phyloP scores from a whole-genome alignment of 2,888 invertebrate genomes.

The Parthenolecanium corni region DNA sequence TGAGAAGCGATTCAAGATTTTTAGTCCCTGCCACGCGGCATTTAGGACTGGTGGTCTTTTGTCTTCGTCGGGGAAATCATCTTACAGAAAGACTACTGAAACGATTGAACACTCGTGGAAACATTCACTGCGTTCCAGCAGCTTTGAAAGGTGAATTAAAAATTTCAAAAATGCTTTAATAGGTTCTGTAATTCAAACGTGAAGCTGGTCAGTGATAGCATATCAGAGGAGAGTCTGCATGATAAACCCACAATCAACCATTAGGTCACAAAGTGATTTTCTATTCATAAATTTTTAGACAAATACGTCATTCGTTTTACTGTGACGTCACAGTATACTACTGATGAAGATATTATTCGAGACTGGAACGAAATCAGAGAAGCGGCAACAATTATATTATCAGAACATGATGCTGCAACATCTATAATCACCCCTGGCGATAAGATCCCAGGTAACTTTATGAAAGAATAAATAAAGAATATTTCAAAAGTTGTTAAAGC shows the following conservation, averaged over 20 bases:
- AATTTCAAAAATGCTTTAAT: too few relatives aligned
- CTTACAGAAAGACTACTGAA: constrained; percentile 80
- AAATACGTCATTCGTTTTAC: constrained; percentile 87
- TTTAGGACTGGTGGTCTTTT: constrained; percentile 81
- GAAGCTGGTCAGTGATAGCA: too few relatives aligned
- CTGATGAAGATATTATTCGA: constrained; percentile 46
- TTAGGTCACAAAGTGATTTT: too few relatives aligned
- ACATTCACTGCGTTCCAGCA: constrained; percentile 88
- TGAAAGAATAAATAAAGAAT: too few relatives aligned
- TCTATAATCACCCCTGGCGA: constrained; percentile 33
- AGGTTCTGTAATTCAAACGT: not conserved
- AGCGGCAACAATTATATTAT: constrained; percentile 57
- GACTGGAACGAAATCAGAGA: constrained; percentile 79
- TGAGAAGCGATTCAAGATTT: constrained; percentile 71
- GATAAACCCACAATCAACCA: too few relatives aligned
- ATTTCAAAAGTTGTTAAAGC: too few relatives aligned
- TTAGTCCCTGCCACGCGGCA: constrained; percentile 80
- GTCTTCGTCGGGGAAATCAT: constrained; percentile 71
- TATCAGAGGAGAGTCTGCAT: too few relatives aligned
- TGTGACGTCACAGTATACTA: constrained; percentile 69
- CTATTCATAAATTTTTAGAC: constrained; percentile 33
- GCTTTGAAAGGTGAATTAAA: constrained; percentile 52
- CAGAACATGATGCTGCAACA: constrained; percentile 48
- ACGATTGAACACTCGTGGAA: constrained; percentile 69
- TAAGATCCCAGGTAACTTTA: too few relatives aligned